A percentile compares a stretch with the other conserved stretches of the same genome.
These are phyloP conservation scores for Emys orbicularis DNA, from an alignment of 2,797 vertebrate genomes.

Conservation along the genomic window DNA sequence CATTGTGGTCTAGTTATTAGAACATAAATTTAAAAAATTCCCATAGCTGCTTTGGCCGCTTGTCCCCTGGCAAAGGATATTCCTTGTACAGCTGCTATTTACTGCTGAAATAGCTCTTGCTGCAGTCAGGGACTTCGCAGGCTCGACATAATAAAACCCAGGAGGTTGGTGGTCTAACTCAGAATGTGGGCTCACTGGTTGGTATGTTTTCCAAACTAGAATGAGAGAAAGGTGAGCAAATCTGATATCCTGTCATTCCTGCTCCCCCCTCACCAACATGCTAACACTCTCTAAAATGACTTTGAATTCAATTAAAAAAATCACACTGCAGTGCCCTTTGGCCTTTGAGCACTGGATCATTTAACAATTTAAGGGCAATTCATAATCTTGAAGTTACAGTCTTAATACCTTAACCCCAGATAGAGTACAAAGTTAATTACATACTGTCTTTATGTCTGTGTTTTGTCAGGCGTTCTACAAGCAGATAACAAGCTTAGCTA, in stretches of 20 bases:
- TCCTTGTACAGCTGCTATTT: constrained; percentile 70
- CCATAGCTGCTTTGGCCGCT: constrained; percentile 54
- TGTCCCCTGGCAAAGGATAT: constrained; percentile 66
- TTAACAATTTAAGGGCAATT: neutral
- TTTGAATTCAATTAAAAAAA: neutral
- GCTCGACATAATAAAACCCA: neutral
- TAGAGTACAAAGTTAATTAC: neutral
- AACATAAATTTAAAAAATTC: constrained; percentile 70
- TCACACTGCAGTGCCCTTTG: neutral
- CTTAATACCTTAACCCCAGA: neutral
- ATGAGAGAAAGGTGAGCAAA: neutral
- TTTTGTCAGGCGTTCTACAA: neutral
- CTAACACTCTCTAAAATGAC: neutral
- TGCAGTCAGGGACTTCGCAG: constrained; percentile 38
- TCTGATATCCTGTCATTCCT: accelerated
- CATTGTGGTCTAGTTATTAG: constrained; percentile 73
- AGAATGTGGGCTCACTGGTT: accelerated
- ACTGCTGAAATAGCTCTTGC: constrained; percentile 58
- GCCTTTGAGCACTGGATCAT: neutral
- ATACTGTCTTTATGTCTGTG: neutral
- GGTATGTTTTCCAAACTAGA: neutral
- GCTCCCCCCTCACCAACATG: neutral
- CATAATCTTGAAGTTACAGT: neutral
- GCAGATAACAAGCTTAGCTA: neutral
- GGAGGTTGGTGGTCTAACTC: neutral